Conservation (phyloP, 2,888 invertebrate species). For the Microctonus hyperodae region DNA sequence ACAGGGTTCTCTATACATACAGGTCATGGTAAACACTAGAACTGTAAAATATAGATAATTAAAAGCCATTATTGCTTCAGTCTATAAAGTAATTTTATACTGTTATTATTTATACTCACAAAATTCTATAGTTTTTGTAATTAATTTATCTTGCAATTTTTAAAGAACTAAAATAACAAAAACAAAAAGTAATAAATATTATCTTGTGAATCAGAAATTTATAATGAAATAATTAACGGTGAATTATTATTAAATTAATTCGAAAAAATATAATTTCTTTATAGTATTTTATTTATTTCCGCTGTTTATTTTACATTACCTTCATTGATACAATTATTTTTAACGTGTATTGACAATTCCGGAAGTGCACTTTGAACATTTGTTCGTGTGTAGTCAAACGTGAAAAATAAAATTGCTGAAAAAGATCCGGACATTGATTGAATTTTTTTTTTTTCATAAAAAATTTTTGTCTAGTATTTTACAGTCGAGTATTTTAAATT, state of each 20-base stretch:
- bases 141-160: too few relatives aligned
- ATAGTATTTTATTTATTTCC: background rate
- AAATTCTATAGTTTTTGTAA: background rate
- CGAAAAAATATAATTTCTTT: background rate
- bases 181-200: too few relatives aligned
- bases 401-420: background rate
- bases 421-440: slow-evolving; percentile 15
- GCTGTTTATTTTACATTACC: background rate
- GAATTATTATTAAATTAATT: too few relatives aligned
- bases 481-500: background rate
- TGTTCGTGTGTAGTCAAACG: background rate
- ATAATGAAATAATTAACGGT: too few relatives aligned
- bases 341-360: background rate
- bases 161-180: too few relatives aligned
- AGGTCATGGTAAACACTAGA: too few relatives aligned
- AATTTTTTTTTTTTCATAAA: slow-evolving; percentile 17
- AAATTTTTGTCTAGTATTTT: too few relatives aligned
- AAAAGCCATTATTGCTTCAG: too few relatives aligned
- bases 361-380: background rate
- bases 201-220: background rate
- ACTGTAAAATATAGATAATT: background rate
- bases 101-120: background rate
- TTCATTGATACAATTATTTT: background rate
- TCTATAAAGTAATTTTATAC: background rate
- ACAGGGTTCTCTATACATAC: too few relatives aligned